Base-by-base conservation (phyloP, 2,888 invertebrate species). In the Orchesellides sinensis region DNA sequence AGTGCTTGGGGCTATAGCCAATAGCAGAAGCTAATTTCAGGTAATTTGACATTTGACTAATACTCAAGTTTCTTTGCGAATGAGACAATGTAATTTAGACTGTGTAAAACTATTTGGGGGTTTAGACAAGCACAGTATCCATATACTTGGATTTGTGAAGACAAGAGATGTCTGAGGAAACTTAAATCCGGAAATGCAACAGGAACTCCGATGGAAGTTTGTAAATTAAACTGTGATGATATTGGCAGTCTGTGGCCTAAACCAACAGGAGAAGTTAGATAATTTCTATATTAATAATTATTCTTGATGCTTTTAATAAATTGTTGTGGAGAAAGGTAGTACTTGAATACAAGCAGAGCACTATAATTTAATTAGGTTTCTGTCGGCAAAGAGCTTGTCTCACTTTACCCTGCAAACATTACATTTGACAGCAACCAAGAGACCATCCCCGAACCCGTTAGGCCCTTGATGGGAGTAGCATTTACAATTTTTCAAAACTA, bases 201-300 rank as follows among this genome's bases (percentile, higher is more conserved):
- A 4, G 65, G 70, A n/a, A 8, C 17, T 17, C 49, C 75, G 3
- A 40, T 93, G 81, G 92, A 92, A 73, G 90, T 93, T 45, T 95
- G 95, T 87, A 91, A 94, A 21, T 90, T 94, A 1, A 93, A 93
- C 0, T 95, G 95, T 87, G 94, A 94, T 0, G 90, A 91, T 29
- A 93, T 92, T 85, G 94, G 94, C 0, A 91, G 92, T 0, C 90
- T 95, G 5, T 95, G 94, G 94, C 95, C 95, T 0, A 90, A 91
- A 87, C 95, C 95, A 0, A 92, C 93, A 0, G 91, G 88, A 8
- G 21, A 70, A 4, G 83, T 84, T 32, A 73, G 73, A 54, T 54
- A 2, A 40, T 40, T 5, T 2, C 40, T 5, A 5, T 8, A 8
- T 40, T 40, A 5, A 40, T 40, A n/a, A 10, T 14, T 40, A 40